phyloP scores from a whole-genome alignment of 2,113 vertebrate species.

The Oenanthe oenanthe region DNA sequence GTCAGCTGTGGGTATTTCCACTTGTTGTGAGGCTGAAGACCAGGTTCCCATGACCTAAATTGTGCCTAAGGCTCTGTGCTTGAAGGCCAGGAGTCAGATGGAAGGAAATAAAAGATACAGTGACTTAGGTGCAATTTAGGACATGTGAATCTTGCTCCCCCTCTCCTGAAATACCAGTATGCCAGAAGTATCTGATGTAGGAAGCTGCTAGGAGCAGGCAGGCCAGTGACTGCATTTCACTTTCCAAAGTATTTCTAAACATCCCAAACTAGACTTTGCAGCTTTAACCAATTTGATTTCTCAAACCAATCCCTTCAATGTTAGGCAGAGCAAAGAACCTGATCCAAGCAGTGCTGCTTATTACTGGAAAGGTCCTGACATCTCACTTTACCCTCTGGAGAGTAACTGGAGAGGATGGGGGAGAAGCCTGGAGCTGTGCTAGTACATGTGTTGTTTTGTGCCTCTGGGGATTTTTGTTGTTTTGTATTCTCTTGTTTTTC shows the following conservation, averaged over 20 bases:
- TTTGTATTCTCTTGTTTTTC: neutral
- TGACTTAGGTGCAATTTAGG: neutral
- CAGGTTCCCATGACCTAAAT: neutral
- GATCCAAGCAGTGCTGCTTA: neutral
- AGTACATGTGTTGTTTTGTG: neutral
- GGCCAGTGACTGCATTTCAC: neutral
- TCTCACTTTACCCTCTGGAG: neutral
- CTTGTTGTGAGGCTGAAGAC: neutral
- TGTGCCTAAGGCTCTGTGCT: neutral
- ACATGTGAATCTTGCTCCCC: neutral
- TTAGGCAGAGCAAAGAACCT: neutral
- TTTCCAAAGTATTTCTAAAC: neutral
- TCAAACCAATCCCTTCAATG: neutral
- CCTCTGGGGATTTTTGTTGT: neutral
- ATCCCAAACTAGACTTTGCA: neutral
- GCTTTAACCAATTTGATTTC: neutral
- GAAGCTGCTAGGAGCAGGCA: neutral
- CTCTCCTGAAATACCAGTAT: neutral
- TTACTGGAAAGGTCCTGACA: neutral
- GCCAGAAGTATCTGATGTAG: neutral
- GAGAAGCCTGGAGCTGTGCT: neutral
- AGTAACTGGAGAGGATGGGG: neutral
- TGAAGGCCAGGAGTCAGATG: neutral
- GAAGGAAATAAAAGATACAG: neutral
- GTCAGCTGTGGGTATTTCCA: neutral